Conservation (phyloP, 1,140 invertebrate species). For the Heliconius congener region DNA sequence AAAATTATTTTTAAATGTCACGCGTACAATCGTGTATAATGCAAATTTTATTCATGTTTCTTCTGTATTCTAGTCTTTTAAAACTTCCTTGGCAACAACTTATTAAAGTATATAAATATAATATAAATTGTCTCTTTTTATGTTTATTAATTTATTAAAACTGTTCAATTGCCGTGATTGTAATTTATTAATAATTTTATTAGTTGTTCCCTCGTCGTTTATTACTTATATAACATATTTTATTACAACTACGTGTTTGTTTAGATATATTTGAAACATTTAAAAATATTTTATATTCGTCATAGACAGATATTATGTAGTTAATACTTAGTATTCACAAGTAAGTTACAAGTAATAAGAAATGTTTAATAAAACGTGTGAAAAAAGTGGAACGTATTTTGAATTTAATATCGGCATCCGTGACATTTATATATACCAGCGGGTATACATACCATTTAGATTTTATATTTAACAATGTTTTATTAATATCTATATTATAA, state of each 20-base stretch:
- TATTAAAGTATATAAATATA: not conserved
- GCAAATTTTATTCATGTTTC: slow-evolving; percentile 20
- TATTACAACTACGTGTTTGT: not conserved
- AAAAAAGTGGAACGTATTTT: slow-evolving; percentile 15
- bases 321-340: not conserved
- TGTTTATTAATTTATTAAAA: too few relatives aligned
- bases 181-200: too few relatives aligned
- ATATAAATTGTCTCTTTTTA: too few relatives aligned
- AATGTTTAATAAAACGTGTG: not conserved
- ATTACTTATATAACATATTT: too few relatives aligned
- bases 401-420: slow-evolving; percentile 13
- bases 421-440: not conserved
- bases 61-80: slow-evolving; percentile 1
- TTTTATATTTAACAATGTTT: too few relatives aligned
- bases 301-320: not conserved
- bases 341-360: slow-evolving; percentile 9
- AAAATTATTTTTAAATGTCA: slow-evolving; percentile 69
- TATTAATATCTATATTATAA: too few relatives aligned
- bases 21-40: slow-evolving; percentile 39
- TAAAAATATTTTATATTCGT: not conserved
- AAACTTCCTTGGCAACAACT: slow-evolving; percentile 1
- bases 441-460: not conserved
- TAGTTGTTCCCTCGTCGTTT: too few relatives aligned
- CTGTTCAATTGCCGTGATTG: too few relatives aligned
- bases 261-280: not conserved